A percentile compares a stretch with the other conserved stretches of the same genome.
phyloP scores from a whole-genome alignment of 1,140 invertebrate genomes.

The Lethrus apterus region DNA sequence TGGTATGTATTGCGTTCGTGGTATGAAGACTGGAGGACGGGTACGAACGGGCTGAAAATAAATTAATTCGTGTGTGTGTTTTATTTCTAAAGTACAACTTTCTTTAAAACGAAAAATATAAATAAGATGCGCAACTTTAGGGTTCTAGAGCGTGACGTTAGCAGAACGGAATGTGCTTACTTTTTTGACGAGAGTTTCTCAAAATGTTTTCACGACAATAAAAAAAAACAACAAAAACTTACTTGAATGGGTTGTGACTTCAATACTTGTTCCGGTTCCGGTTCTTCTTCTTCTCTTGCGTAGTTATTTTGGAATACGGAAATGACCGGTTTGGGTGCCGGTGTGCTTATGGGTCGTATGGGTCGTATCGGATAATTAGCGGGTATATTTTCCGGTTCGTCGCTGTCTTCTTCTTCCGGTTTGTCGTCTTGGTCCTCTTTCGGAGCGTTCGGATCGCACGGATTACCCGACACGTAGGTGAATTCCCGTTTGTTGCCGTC shows the following conservation, averaged over 20 bases:
- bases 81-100: too few species aligned
- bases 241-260: constrained; percentile 35
- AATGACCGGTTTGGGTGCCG: constrained; percentile 41
- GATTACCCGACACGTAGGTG: constrained; percentile 85
- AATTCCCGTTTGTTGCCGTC: constrained; percentile 82
- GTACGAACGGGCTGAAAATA: constrained; percentile 33
- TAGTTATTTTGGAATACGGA: constrained; percentile 61
- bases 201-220: too few species aligned
- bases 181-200: too few species aligned
- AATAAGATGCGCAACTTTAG: too few species aligned
- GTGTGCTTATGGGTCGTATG: constrained; percentile 38
- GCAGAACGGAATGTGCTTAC: too few species aligned
- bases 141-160: too few species aligned
- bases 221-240: too few species aligned
- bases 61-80: constrained; percentile 36
- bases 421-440: constrained; percentile 52
- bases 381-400: constrained; percentile 51
- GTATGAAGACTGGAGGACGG: constrained; percentile 20
- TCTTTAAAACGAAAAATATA: too few species aligned
- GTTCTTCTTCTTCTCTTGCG: constrained; percentile 48
- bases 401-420: constrained; percentile 44
- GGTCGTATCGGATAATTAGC: constrained; percentile 57
- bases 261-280: constrained; percentile 50
- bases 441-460: constrained; percentile 73
- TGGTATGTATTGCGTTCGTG: constrained; percentile 29